phyloP scores from a whole-genome alignment of 2,797 vertebrate species.

The Poecilia gillii region DNA sequence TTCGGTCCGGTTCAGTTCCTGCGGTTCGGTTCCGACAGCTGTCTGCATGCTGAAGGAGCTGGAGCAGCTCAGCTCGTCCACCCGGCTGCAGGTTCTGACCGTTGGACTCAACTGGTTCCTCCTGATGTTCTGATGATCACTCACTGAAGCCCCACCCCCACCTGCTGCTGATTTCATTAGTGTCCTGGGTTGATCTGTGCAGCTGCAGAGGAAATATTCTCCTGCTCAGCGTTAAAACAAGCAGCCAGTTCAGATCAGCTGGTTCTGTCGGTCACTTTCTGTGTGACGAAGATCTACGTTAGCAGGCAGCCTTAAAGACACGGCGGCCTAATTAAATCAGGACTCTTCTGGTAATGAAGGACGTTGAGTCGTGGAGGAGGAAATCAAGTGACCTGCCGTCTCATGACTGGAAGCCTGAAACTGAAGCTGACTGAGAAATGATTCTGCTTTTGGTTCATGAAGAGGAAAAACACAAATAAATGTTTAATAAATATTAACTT shows the following conservation, averaged over 20 bases:
- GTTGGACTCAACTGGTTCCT: not conserved
- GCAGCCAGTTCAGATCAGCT: not conserved
- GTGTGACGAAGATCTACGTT: not conserved
- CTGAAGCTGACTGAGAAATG: not conserved
- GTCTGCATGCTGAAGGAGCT: not conserved
- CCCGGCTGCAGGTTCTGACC: not conserved
- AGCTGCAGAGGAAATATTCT: not conserved
- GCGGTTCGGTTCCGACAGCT: not conserved
- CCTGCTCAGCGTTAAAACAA: constrained; percentile 27
- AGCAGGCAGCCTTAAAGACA: not conserved
- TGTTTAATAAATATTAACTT: not conserved
- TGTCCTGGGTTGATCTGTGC: constrained; percentile 11
- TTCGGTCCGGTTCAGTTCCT: no score
- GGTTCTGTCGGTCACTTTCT: not conserved
- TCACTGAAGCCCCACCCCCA: not conserved
- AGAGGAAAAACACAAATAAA: not conserved
- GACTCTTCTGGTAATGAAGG: constrained; percentile 60
- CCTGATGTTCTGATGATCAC: not conserved
- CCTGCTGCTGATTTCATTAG: not conserved
- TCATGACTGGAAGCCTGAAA: constrained; percentile 53
- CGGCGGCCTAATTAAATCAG: not conserved
- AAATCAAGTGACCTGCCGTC: constrained; percentile 69
- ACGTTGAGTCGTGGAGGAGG: constrained; percentile 55
- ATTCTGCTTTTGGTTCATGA: not conserved
- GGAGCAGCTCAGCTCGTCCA: not conserved